Base-by-base conservation (phyloP, 1,140 invertebrate genomes). In the Chrysoperla carnea region DNA sequence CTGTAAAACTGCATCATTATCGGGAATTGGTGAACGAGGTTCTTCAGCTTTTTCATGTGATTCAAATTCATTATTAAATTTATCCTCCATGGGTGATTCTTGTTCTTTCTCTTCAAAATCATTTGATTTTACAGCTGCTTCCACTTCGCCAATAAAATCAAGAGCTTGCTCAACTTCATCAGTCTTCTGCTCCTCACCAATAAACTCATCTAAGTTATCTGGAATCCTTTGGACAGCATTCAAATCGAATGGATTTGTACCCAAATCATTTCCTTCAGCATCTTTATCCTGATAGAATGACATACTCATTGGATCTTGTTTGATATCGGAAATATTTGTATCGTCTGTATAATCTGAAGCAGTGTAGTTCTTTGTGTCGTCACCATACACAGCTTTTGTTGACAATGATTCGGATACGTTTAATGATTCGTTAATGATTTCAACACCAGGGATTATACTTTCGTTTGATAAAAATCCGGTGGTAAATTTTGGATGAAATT, bases 221-320 rank as follows among this genome's bases (percentile, higher is more conserved):
- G 66, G 69, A 31, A 78, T 50, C 28, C 64, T 59, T 45, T 77
- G 75, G 8, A 78, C 73, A 41, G 73, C 72, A 51, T 78, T 78
- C 4, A 76, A 53, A 52, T 78, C 75, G 8, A 73, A 67, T 35
- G 63, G 61, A 45, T 64, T 64, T 4, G 47, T 40, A 29, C 15
- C 12, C 17, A 59, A 54, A 48, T 70, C 64, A 49, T 71, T 68
- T 8, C 68, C 73, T 9, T 66, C 65, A 49, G 72, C 67, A 44
- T 75, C 67, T 48, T 75, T 71, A 43, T 71, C 68, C 36, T 76
- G 75, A 39, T 75, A 74, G 48, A 75, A 72, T 8, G 76, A 78
- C 68, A 76, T 76, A 11, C 72, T 69, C 76, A 80, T 80, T 6
- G 74, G 72, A 61, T 78, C 71, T 44, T 65, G 56, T 45, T 68